phyloP scores from a whole-genome alignment of 64 coral and sea anemone species.

The Catalaphyllia jardinei region DNA sequence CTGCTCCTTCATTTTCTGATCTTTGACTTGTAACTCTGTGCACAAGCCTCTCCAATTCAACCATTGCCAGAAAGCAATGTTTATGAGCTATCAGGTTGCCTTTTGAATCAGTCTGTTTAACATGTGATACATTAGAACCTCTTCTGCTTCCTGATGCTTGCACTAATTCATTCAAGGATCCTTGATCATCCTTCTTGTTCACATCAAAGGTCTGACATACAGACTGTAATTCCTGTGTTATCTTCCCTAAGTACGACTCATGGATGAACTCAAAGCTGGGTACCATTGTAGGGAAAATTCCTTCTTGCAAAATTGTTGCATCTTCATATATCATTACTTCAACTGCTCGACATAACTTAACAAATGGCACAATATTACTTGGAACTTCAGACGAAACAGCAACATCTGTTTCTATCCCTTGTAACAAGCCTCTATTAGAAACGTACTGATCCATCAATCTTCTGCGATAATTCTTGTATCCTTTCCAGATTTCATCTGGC shows the following conservation, averaged over 20 bases:
- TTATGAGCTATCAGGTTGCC: not conserved
- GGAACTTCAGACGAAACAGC: constrained; percentile 32
- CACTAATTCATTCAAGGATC: not conserved
- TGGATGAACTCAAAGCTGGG: constrained; percentile 65
- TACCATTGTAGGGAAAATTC: constrained; percentile 48
- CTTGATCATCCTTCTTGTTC: not conserved
- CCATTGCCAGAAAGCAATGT: not conserved
- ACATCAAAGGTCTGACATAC: constrained; percentile 53
- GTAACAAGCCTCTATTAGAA: constrained; percentile 27
- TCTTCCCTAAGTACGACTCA: constrained; percentile 67
- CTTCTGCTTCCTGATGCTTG: not conserved
- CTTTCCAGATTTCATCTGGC: constrained; percentile 67
- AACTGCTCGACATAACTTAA: constrained; percentile 74
- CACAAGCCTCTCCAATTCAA: not conserved
- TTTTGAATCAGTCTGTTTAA: constrained; percentile 13
- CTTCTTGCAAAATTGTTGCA: constrained; percentile 63
- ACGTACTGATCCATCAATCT: constrained; percentile 65
- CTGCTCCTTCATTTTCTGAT: constrained; percentile 16
- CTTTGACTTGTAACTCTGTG: constrained; percentile 10
- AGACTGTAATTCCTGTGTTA: constrained; percentile 64
- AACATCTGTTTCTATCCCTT: constrained; percentile 57
- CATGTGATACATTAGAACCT: constrained; percentile 1
- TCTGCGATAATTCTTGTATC: constrained; percentile 63
- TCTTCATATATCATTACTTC: constrained; percentile 87
- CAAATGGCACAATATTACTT: constrained; percentile 64